These are phyloP conservation scores for Ylistrum balloti DNA, from an alignment of 1,140 invertebrate genomes.

Conservation along the genomic window DNA sequence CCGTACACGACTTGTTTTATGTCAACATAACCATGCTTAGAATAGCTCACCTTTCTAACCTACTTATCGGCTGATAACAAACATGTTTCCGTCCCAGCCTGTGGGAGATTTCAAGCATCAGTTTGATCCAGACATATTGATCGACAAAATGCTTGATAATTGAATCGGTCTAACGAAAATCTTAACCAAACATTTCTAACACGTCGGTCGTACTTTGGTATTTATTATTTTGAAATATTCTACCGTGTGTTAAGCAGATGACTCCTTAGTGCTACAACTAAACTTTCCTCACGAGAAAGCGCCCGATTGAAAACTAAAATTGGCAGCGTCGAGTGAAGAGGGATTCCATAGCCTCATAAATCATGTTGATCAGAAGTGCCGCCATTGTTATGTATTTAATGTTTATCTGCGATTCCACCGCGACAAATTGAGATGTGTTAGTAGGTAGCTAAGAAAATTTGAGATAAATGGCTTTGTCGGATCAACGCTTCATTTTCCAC, in stretches of 20 bases:
- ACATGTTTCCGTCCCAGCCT: not conserved
- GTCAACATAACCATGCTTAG: not conserved
- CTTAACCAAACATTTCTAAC: conserved; percentile 17
- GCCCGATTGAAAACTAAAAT: not conserved
- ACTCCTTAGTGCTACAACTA: not conserved
- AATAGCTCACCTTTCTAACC: not conserved
- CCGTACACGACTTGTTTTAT: not conserved
- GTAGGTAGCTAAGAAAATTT: not conserved
- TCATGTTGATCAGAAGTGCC: not conserved
- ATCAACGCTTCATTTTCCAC: not conserved
- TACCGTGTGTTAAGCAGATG: not conserved
- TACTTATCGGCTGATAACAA: conserved; percentile 1
- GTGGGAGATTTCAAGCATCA: not conserved
- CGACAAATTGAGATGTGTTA: not conserved
- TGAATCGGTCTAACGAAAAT: conserved; percentile 8
- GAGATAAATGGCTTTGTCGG: not conserved
- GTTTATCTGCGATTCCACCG: conserved; percentile 20
- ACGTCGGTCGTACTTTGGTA: not conserved
- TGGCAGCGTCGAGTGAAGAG: not conserved
- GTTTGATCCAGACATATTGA: not conserved
- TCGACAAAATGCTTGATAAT: conserved; percentile 1
- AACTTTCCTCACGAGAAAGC: not conserved
- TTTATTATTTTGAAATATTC: not conserved
- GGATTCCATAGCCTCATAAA: conserved; percentile 1
- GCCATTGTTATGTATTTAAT: not conserved